Base-by-base conservation (phyloP, 2,797 vertebrate genomes). In the Poeciliopsis paucimaculata region DNA sequence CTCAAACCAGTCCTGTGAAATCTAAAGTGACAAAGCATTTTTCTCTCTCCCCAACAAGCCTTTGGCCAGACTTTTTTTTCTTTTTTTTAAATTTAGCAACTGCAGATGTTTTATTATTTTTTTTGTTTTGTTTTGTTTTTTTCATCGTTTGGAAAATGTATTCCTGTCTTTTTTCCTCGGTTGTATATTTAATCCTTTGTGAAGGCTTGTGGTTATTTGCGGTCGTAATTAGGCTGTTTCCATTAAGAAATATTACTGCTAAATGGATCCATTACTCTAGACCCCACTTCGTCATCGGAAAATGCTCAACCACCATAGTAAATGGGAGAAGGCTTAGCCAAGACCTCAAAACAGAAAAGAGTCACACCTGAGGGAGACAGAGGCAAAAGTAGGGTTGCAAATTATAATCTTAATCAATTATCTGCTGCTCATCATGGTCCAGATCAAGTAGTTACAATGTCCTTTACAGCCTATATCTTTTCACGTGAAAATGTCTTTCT, bases 201-300 rank as follows among this genome's bases (percentile, higher is more conserved):
- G 94, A 95, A 93, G 89, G 92, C 81, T 91, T 88, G 91, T 93
- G 89, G 91, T 93, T 93, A 94, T 94, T 93, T 90, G 90, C 57
- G 79, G 86, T 92, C 87, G 90, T 93, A 95, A 95, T 95, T 94
- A 94, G 91, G 86, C 90, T 92, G 91, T 93, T 95, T 94, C 93
- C 94, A 95, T 95, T 95, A 94, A 94, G 93, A 88, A 94, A 94
- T 94, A 93, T 93, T 91, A 91, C 89, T 89, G 88, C 91, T 92
- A 94, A 93, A 93, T 90, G 89, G 90, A 93, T 90, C 90, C 93
- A 92, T 92, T 93, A 90, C 92, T 93, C 87, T 77, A 60, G 88
- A 90, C 57, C 85, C 45, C 86, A 79, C 84, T 85, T 91, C 83
- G 83, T 93, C 91, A 87, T 89, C 89, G 88, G 92, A 90, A 93